Percentiles rank a stretch among this genome's conserved stretches.
phyloP scores from a whole-genome alignment of 2,113 vertebrate genomes.

The Antechinus flavipes region DNA sequence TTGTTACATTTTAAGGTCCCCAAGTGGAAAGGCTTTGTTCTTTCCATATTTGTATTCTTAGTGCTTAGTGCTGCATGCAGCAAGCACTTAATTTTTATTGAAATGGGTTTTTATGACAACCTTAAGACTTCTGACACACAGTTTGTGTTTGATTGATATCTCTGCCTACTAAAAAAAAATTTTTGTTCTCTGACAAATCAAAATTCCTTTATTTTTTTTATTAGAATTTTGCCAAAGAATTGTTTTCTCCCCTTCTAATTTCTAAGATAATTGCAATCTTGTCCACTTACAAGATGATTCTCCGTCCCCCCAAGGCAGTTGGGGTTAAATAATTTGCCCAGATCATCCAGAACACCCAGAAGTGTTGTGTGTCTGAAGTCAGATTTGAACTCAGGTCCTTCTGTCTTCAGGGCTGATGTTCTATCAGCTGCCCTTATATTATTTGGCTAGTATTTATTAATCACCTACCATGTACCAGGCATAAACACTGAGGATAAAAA shows the following conservation, averaged over 20 bases:
- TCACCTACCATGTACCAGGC: background rate
- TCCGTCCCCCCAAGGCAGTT: too few relatives aligned
- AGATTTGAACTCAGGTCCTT: too few relatives aligned
- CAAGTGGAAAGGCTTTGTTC: background rate
- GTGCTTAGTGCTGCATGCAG: background rate
- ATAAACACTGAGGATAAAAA: background rate
- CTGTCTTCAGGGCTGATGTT: too few relatives aligned
- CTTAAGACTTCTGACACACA: background rate
- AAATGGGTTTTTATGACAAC: background rate
- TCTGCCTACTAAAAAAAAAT: background rate
- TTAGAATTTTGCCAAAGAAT: background rate
- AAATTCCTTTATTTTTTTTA: background rate
- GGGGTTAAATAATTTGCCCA: too few relatives aligned
- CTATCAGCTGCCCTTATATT: too few relatives aligned
- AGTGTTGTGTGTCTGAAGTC: too few relatives aligned
- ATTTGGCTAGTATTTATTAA: background rate
- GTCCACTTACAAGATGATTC: too few relatives aligned
- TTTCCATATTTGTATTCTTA: background rate
- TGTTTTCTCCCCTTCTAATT: background rate
- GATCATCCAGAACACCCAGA: too few relatives aligned
- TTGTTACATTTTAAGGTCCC: background rate
- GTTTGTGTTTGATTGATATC: background rate
- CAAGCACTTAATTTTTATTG: background rate
- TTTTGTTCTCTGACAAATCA: background rate
- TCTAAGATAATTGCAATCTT: background rate